phyloP scores from a whole-genome alignment of 2,888 invertebrate species.

The Drosophila recens region DNA sequence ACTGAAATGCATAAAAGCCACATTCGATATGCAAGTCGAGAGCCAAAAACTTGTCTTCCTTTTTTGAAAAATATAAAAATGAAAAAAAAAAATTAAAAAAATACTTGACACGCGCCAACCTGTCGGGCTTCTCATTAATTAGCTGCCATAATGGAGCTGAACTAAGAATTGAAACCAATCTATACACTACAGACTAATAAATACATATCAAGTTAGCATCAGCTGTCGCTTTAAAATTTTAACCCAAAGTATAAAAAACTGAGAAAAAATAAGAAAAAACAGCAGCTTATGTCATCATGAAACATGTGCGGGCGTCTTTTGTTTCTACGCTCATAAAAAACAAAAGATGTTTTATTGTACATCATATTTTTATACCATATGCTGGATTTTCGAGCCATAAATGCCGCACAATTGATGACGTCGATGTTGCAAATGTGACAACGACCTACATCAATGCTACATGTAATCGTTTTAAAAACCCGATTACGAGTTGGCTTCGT shows the following conservation, averaged over 20 bases:
- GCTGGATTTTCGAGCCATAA: slow-evolving; percentile 46
- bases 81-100: neutral
- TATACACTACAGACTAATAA: slow-evolving; percentile 9
- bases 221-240: slow-evolving; percentile 37
- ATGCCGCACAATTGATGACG: slow-evolving; percentile 58
- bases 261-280: slow-evolving; percentile 18
- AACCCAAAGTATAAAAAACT: slow-evolving; percentile 5
- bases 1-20: slow-evolving; percentile 17
- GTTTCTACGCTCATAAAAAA: slow-evolving; percentile 46
- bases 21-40: slow-evolving; percentile 23
- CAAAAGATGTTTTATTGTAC: slow-evolving; percentile 52
- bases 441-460: slow-evolving; percentile 71
- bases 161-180: slow-evolving; percentile 34
- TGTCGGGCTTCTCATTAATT: slow-evolving; percentile 62
- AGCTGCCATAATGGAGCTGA: slow-evolving; percentile 38
- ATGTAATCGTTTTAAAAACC: slow-evolving; percentile 54
- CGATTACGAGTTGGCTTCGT: slow-evolving; percentile 40
- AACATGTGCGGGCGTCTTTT: slow-evolving; percentile 56
- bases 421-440: slow-evolving; percentile 25
- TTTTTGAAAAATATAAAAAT: slow-evolving; percentile 1
- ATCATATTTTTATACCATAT: slow-evolving; percentile 47
- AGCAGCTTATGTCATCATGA: slow-evolving; percentile 66
- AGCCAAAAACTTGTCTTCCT: slow-evolving; percentile 25
- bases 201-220: slow-evolving; percentile 38
- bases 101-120: slow-evolving; percentile 66